phyloP scores from a whole-genome alignment of 2,797 vertebrate species.

The Eurystomus glaucurus region DNA sequence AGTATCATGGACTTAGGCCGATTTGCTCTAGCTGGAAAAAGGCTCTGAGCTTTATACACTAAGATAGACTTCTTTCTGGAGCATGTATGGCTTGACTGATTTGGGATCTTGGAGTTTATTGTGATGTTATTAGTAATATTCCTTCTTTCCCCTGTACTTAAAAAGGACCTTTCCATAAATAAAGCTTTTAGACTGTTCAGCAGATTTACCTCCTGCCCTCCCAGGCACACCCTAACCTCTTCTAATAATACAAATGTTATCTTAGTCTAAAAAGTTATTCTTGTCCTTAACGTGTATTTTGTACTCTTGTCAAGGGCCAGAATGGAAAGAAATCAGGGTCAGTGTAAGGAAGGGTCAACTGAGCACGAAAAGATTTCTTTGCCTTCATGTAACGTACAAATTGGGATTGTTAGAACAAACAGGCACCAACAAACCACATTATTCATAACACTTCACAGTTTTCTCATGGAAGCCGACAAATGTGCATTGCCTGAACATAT shows the following conservation, averaged over 20 bases:
- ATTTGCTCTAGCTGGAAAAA: background rate
- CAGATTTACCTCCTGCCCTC: slow-evolving; percentile 60
- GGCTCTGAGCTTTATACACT: background rate
- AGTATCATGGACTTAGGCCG: background rate
- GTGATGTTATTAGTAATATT: slow-evolving; percentile 9
- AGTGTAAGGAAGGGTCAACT: slow-evolving; percentile 42
- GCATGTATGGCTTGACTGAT: background rate
- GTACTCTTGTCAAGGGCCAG: slow-evolving; percentile 30
- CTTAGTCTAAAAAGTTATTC: slow-evolving; percentile 45
- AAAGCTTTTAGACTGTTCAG: slow-evolving; percentile 51
- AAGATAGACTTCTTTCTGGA: background rate
- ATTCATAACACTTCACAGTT: slow-evolving; percentile 74
- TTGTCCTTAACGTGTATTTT: slow-evolving; percentile 51
- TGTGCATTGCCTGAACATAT: slow-evolving; percentile 69
- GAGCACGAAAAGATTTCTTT: slow-evolving; percentile 36
- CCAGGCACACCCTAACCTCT: slow-evolving; percentile 57
- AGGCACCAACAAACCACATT: slow-evolving; percentile 48
- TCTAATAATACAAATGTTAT: slow-evolving; percentile 60
- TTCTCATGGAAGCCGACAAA: slow-evolving; percentile 66
- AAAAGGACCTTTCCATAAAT: slow-evolving; percentile 38
- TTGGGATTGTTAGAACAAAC: slow-evolving; percentile 54
- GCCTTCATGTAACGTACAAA: background rate
- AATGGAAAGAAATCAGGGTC: slow-evolving; percentile 28
- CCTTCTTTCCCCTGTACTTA: background rate
- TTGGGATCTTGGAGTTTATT: background rate